Evolutionary conservation across 2,113 vertebrate genomes (phyloP).

Genomic region (Paraplagusia blochii): DNA sequence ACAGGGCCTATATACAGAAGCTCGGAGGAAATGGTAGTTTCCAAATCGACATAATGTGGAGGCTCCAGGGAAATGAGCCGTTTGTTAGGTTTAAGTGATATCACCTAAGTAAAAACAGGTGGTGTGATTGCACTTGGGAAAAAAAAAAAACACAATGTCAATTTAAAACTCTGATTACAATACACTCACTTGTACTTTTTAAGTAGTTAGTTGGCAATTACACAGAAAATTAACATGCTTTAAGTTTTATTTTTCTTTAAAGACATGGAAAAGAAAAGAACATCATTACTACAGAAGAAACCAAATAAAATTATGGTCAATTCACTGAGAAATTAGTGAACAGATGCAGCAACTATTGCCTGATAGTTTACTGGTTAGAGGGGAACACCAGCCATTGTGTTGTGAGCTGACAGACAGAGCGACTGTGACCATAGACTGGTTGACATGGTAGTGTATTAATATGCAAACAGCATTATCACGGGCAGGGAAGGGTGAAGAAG

Average conservation of each 20-base stretch:
- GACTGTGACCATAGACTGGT: conserved; percentile 68
- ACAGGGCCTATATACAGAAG: conserved; percentile 10
- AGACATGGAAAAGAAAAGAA: too few relatives aligned
- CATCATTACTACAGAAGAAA: too few relatives aligned
- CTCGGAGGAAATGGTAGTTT: conserved; percentile 1
- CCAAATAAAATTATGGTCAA: not conserved
- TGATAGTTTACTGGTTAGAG: conserved; percentile 21
- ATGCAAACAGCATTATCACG: conserved; percentile 86
- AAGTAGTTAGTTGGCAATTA: conserved; percentile 43
- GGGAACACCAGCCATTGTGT: too few relatives aligned
- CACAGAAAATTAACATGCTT: conserved; percentile 27
- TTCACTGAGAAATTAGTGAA: conserved; percentile 28
- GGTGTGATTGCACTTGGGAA: conserved; percentile 26
- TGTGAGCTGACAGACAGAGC: conserved; percentile 40
- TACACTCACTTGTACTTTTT: conserved; percentile 19
- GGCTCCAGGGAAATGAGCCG: conserved; percentile 46
- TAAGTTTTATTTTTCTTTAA: conserved; percentile 25
- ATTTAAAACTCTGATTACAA: conserved; percentile 60
- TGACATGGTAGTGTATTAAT: conserved; percentile 87
- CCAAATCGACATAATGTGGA: conserved; percentile 21
- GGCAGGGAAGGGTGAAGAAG: conserved; percentile 75
- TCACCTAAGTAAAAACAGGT: conserved; percentile 27
- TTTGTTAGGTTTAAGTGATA: conserved; percentile 31
- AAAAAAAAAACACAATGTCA: conserved; percentile 24
- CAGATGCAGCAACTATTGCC: conserved; percentile 54